phyloP scores from a whole-genome alignment of 2,113 vertebrate species.

The Columba livia region DNA sequence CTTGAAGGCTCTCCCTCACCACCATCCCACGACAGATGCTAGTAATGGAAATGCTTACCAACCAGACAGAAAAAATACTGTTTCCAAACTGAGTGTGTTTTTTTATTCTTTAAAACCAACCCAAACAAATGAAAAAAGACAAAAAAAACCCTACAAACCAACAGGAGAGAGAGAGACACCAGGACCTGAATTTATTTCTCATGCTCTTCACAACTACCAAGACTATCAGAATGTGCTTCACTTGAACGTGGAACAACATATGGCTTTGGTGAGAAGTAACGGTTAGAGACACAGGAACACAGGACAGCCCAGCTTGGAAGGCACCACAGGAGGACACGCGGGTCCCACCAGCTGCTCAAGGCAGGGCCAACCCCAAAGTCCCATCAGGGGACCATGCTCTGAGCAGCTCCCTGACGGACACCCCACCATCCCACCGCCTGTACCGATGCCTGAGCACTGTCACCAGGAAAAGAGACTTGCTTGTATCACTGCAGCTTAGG shows the following conservation, averaged over 20 bases:
- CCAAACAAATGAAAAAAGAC: too few species aligned
- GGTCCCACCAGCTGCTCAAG: background rate
- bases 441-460: background rate
- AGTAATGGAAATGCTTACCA: background rate
- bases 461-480: background rate
- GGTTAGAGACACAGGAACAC: background rate
- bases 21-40: background rate
- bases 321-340: background rate
- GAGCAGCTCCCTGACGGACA: background rate
- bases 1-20: background rate
- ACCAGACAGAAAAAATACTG: background rate
- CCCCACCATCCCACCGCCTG: background rate
- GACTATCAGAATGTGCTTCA: background rate
- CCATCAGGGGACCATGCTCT: background rate
- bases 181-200: background rate
- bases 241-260: background rate
- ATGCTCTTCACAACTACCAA: background rate
- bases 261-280: background rate
- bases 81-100: background rate
- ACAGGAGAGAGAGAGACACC: background rate
- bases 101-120: too few species aligned
- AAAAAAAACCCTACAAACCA: fast-evolving
- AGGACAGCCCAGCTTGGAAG: background rate
- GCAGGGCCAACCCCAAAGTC: background rate
- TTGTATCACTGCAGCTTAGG: background rate